Conservation (phyloP, 2,888 invertebrate species). For the Plagodis dolabraria region DNA sequence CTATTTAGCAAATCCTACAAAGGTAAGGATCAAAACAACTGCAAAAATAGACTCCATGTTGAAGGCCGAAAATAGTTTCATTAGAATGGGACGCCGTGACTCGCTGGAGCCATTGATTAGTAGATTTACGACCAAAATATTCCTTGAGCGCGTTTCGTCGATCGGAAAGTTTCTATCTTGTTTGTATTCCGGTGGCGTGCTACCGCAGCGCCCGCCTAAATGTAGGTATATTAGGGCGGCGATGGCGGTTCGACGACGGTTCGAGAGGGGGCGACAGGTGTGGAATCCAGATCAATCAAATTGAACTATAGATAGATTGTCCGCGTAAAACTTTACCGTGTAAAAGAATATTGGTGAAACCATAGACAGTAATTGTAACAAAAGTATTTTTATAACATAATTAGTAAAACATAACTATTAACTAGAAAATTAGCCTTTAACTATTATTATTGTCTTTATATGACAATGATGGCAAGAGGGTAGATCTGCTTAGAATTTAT, state of each 20-base stretch:
- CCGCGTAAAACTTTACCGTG: not conserved
- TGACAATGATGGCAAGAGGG: no score
- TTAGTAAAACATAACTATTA: no score
- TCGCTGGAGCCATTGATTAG: conserved; percentile 27
- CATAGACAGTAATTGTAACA: no score
- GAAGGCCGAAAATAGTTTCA: conserved; percentile 16
- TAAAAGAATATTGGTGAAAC: no score
- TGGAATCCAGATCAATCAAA: conserved; percentile 4
- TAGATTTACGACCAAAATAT: conserved; percentile 43
- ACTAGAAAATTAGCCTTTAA: no score
- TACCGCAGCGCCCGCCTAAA: conserved; percentile 18
- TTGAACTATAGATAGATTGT: not conserved
- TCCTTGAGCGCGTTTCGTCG: conserved; percentile 28
- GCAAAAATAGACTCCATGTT: conserved; percentile 6
- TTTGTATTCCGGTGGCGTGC: conserved; percentile 31
- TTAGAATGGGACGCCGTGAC: conserved; percentile 29
- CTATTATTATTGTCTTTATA: no score
- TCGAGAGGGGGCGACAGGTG: conserved; percentile 10
- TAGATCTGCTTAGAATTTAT: no score
- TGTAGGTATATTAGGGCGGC: conserved; percentile 8
- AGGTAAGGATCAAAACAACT: not conserved
- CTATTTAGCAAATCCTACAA: no score
- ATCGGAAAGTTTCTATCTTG: conserved; percentile 46
- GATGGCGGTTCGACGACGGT: not conserved
- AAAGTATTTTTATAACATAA: no score